A percentile compares a stretch with the other conserved stretches of the same genome.
Conservation (phyloP, 2,888 invertebrate species). For the Amblyteles armatorius region DNA sequence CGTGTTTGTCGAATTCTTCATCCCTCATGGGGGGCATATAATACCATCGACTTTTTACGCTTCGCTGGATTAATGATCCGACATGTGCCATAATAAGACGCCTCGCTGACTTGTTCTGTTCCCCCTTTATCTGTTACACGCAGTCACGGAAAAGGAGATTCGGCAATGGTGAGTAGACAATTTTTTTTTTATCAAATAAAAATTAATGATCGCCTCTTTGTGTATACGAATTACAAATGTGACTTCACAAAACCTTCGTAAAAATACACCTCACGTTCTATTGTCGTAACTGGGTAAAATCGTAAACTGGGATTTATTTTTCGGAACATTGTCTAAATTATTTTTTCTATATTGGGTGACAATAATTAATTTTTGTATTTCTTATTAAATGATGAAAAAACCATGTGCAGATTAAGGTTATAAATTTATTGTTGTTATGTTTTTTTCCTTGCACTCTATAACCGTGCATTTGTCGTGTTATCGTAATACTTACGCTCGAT, state of each 20-base stretch:
- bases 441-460: conserved; percentile 8
- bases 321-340: neutral
- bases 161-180: conserved; percentile 91
- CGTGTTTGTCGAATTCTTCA: conserved; percentile 35
- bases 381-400: neutral
- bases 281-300: too few relatives aligned
- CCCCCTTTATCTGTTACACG: conserved; percentile 85
- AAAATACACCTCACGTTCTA: neutral
- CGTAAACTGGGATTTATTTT: neutral
- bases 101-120: conserved; percentile 65
- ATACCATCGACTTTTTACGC: conserved; percentile 6
- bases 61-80: neutral
- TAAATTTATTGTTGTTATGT: conserved; percentile 3
- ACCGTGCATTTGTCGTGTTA: conserved; percentile 19
- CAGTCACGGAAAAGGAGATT: conserved; percentile 96
- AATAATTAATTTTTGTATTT: neutral
- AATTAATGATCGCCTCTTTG: neutral
- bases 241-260: neutral
- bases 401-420: neutral
- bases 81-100: conserved; percentile 50
- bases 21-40: conserved; percentile 6
- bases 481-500: conserved; percentile 5
- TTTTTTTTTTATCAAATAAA: conserved; percentile 31
- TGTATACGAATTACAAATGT: neutral
- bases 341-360: neutral